Conservation (phyloP, 2,888 invertebrate genomes). For the Diarsia rubi region DNA sequence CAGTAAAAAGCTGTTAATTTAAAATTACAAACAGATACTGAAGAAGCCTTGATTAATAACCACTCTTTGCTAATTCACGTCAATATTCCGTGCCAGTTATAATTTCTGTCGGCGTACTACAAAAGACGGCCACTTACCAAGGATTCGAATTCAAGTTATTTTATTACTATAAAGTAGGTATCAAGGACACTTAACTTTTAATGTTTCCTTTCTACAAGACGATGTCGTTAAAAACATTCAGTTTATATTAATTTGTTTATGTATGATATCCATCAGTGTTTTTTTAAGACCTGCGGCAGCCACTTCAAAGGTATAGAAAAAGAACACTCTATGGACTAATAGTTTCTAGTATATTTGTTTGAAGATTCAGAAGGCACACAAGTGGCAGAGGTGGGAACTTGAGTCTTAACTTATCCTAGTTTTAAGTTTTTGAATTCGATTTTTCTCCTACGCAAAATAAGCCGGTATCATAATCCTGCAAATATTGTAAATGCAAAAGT, state of each 20-base stretch:
- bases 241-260: constrained; percentile 3
- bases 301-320: not conserved
- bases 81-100: constrained; percentile 24
- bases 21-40: no score
- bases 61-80: not conserved
- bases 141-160: constrained; percentile 27
- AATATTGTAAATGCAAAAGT: no score
- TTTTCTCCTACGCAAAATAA: not conserved
- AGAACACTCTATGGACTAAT: not conserved
- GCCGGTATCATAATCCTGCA: not conserved
- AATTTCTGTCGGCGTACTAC: constrained; percentile 35
- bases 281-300: not conserved
- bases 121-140: constrained; percentile 27
- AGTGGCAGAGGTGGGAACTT: not conserved
- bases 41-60: not conserved
- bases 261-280: constrained; percentile 5
- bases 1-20: no score
- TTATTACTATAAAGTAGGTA: constrained; percentile 20
- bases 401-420: not conserved
- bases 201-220: constrained; percentile 34
- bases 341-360: not conserved
- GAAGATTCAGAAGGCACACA: not conserved
- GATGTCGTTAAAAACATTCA: constrained; percentile 8
- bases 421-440: not conserved
- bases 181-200: constrained; percentile 21